Percentiles rank a stretch among this genome's conserved stretches.
phyloP scores from a whole-genome alignment of 2,113 vertebrate species.

The Poeciliopsis prolifica region DNA sequence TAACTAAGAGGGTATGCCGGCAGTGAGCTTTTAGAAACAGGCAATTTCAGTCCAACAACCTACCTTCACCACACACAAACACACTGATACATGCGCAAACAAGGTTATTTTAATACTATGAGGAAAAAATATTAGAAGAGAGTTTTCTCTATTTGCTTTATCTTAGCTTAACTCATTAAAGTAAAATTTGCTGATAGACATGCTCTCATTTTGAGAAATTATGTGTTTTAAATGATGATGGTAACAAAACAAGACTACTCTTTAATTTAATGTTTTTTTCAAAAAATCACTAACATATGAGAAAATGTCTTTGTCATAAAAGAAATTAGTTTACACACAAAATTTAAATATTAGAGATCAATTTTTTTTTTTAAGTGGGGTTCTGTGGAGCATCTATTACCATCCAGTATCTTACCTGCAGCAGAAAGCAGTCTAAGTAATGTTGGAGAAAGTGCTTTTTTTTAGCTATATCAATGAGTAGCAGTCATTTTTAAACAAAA shows the following conservation, averaged over 20 bases:
- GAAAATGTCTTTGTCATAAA: neutral
- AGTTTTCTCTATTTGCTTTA: neutral
- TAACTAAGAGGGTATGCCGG: slow-evolving; percentile 70
- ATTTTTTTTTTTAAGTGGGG: neutral
- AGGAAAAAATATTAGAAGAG: neutral
- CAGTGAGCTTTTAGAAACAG: slow-evolving; percentile 68
- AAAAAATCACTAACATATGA: neutral
- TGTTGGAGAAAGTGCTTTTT: neutral
- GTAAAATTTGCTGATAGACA: neutral
- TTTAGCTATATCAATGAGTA: too few species aligned
- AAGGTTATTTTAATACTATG: neutral
- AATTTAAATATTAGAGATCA: neutral
- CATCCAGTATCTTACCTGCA: too few species aligned
- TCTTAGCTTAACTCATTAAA: neutral
- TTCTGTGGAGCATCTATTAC: too few species aligned
- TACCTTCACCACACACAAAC: slow-evolving; percentile 13
- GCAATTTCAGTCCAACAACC: slow-evolving; percentile 53
- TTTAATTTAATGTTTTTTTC: neutral
- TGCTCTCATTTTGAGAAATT: neutral
- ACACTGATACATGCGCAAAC: neutral
- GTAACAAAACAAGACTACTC: neutral
- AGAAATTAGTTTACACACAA: neutral
- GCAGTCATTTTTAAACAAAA: too few species aligned
- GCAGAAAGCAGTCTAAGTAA: too few species aligned
- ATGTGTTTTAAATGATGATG: neutral